Evolutionary conservation across 2,888 invertebrate species (phyloP).

Genomic region (Endomychus coccineus): DNA sequence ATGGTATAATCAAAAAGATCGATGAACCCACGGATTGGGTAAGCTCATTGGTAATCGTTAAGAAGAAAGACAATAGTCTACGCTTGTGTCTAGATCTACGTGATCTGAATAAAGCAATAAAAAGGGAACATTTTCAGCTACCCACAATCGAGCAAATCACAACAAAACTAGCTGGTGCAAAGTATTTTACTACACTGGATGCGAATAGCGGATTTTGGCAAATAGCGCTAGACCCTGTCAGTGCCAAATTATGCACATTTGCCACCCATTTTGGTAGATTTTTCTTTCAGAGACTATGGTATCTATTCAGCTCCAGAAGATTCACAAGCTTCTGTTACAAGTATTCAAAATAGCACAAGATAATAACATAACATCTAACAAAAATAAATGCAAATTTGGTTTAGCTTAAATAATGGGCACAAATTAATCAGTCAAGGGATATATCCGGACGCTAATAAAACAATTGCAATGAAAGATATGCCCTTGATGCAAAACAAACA

Average conservation of each 20-base stretch:
- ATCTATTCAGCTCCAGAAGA: slow-evolving; percentile 1
- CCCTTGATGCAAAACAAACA: background rate
- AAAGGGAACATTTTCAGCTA: slow-evolving; percentile 12
- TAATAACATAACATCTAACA: slow-evolving; percentile 4
- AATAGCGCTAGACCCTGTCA: slow-evolving; percentile 9
- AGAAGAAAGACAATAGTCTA: slow-evolving; percentile 12
- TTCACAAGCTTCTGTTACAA: background rate
- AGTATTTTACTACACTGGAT: slow-evolving; percentile 13
- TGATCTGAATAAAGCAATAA: slow-evolving; percentile 10
- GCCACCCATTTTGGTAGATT: slow-evolving; percentile 20
- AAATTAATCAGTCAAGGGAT: slow-evolving; percentile 9
- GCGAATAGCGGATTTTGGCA: slow-evolving; percentile 18
- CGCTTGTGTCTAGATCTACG: slow-evolving; percentile 19
- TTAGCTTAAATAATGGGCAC: slow-evolving; percentile 10
- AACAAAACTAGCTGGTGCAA: slow-evolving; percentile 9
- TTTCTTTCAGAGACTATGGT: slow-evolving; percentile 12
- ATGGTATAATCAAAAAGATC: slow-evolving; percentile 11
- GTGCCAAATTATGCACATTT: slow-evolving; percentile 8
- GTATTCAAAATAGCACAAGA: slow-evolving; percentile 3
- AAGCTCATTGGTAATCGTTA: slow-evolving; percentile 16
- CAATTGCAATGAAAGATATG: slow-evolving; percentile 5
- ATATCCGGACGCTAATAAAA: slow-evolving; percentile 15
- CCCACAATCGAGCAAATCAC: slow-evolving; percentile 8
- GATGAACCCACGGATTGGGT: slow-evolving; percentile 15
- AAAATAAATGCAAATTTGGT: slow-evolving; percentile 22